phyloP scores from a whole-genome alignment of 2,888 invertebrate species.

The Eurytoma californica region DNA sequence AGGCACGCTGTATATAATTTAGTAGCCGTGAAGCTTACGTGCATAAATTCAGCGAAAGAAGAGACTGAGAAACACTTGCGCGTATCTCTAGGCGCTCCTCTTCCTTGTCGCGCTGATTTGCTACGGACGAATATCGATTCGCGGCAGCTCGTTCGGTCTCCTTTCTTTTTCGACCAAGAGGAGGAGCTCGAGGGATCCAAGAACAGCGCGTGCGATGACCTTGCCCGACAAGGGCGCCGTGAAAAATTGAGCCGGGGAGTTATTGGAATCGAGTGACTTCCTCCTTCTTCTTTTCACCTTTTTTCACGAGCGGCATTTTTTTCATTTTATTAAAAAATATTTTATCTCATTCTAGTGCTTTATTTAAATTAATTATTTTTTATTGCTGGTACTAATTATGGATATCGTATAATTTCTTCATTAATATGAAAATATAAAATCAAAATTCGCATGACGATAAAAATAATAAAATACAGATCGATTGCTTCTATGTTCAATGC shows the following conservation, averaged over 20 bases:
- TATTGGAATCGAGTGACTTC: slow-evolving; percentile 20
- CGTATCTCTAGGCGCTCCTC: slow-evolving; percentile 56
- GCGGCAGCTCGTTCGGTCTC: slow-evolving; percentile 52
- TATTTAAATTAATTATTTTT: too few relatives aligned
- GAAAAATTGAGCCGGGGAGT: slow-evolving; percentile 29
- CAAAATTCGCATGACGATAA: too few relatives aligned
- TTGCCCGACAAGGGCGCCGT: slow-evolving; percentile 45
- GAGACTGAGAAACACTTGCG: slow-evolving; percentile 26
- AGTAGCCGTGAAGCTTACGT: not conserved
- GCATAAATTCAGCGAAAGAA: slow-evolving; percentile 55
- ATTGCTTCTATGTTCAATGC: too few relatives aligned
- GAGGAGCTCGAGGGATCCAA: slow-evolving; percentile 18
- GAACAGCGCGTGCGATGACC: slow-evolving; percentile 39
- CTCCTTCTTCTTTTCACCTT: too few relatives aligned
- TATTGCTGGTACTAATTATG: too few relatives aligned
- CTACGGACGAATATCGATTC: slow-evolving; percentile 58
- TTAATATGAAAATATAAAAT: too few relatives aligned
- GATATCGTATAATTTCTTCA: too few relatives aligned
- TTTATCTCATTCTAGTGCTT: too few relatives aligned
- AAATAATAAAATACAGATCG: too few relatives aligned
- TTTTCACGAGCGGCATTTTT: too few relatives aligned
- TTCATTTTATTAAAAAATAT: too few relatives aligned
- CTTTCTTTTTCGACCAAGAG: slow-evolving; percentile 23
- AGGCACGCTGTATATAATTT: too few relatives aligned
- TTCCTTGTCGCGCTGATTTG: slow-evolving; percentile 57